Percentiles rank a stretch among this genome's conserved stretches.
Evolutionary conservation across 2,888 invertebrate species (phyloP).

Genomic region (Periphyllus acericola): DNA sequence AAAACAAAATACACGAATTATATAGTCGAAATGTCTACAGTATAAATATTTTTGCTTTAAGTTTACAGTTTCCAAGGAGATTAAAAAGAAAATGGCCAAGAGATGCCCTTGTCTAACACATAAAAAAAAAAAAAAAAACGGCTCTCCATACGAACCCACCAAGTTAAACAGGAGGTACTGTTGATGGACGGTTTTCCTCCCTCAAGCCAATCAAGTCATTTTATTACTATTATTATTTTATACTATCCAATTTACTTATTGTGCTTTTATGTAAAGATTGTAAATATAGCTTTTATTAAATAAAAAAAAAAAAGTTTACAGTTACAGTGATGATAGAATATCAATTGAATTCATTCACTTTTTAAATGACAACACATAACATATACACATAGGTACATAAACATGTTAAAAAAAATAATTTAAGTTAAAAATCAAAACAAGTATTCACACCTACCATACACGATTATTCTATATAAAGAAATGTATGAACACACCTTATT

Average conservation of each 20-base stretch:
- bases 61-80: not conserved
- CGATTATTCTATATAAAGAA: not conserved
- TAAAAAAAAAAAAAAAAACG: too few species aligned
- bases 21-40: not conserved
- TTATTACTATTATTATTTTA: too few species aligned
- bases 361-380: not conserved
- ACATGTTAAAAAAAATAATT: not conserved
- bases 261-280: too few species aligned
- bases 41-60: not conserved
- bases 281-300: too few species aligned
- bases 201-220: not conserved
- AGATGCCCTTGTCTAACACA: too few species aligned
- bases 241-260: too few species aligned
- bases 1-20: not conserved
- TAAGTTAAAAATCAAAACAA: constrained; percentile 10
- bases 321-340: too few species aligned
- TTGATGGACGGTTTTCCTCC: too few species aligned
- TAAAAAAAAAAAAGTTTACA: too few species aligned
- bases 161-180: too few species aligned
- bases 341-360: too few species aligned
- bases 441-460: constrained; percentile 7
- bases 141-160: too few species aligned
- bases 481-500: constrained; percentile 6
- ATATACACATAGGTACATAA: not conserved
- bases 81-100: not conserved